Evolutionary conservation across 2,888 invertebrate genomes (phyloP), one percentile per base, ranked within the genome.

Genomic region (Heliconius ismenius): DNA sequence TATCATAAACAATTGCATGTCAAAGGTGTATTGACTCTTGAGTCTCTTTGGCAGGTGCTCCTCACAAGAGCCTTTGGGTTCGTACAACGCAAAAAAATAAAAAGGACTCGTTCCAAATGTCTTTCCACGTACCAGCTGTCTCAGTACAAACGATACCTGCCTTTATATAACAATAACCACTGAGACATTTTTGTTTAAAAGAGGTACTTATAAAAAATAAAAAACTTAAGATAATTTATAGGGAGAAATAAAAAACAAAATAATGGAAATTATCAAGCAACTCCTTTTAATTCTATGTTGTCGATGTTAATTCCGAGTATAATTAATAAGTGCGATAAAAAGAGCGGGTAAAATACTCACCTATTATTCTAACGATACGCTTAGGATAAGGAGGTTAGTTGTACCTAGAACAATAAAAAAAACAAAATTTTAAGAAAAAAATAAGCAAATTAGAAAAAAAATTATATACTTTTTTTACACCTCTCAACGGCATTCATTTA

Each of bases 31-130:
- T 82, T 85, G 83, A 83, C 83, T 82, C 49, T 82, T 15, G 80
- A 82, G 83, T 83, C 81, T 83, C 82, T 83, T 83, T 82, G 89
- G 92, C 92, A 92, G 92, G 92, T 92, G 92, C 88, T 86, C 86
- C 81, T 75, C 78, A 91, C 89, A 91, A 91, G 89, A 89, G 86
- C 86, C 81, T 82, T 81, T 82, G 85, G 84, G 82, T 85, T 86
- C 85, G 85, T 83, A 84, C 84, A 82, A 83, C 84, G 84, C 84
- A 86, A 86, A 90, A 91, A 88, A 54, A 54, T 86, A 79, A 85
- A 88, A 90, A 89, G 86, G 84, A 82, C 81, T 83, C 87, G 86
- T 83, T 87, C 87, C 87, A 88, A 92, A 91, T 90, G 90, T 91
- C 90, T 67, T 67, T 67, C 39, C 67, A 43, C 89, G 86, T 86